Conservation (phyloP, 2,113 vertebrate genomes). For the Corydoras maculifer region DNA sequence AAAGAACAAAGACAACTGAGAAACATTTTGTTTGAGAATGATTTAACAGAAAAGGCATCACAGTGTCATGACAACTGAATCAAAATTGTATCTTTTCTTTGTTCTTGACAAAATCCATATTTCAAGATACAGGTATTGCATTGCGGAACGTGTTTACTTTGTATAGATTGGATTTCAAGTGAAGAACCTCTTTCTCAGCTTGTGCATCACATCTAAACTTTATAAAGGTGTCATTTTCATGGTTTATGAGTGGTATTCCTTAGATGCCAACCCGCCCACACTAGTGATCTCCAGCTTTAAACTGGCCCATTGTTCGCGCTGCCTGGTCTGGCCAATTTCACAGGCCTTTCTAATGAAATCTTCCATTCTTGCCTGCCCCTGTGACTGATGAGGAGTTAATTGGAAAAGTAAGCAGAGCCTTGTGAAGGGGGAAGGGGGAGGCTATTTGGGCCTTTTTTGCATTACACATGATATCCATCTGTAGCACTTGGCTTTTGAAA, state of each 20-base stretch:
- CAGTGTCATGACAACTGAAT: neutral
- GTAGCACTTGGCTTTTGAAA: slow-evolving; percentile 26
- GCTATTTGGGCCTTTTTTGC: slow-evolving; percentile 14
- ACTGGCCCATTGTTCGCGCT: slow-evolving; percentile 56
- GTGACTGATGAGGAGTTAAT: slow-evolving; percentile 44
- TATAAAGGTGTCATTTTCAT: too few species aligned
- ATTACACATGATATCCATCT: slow-evolving; percentile 29
- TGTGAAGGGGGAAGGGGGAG: neutral
- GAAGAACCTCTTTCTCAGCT: too few species aligned
- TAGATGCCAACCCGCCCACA: slow-evolving; percentile 20
- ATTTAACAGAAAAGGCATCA: neutral
- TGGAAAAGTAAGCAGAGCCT: slow-evolving; percentile 46
- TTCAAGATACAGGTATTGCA: too few species aligned
- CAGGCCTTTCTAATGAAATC: slow-evolving; percentile 64
- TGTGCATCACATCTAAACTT: too few species aligned
- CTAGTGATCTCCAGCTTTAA: slow-evolving; percentile 54
- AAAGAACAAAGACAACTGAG: slow-evolving; percentile 6
- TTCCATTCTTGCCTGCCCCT: slow-evolving; percentile 51
- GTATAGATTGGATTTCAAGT: too few species aligned
- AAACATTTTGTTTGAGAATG: neutral
- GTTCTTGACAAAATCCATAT: neutral
- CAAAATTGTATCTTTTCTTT: neutral
- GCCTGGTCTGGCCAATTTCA: slow-evolving; percentile 40
- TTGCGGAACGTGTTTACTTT: too few species aligned
- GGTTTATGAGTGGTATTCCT: slow-evolving; percentile 16